Conservation (phyloP, 1,140 invertebrate genomes). For the Drosophila auraria region DNA sequence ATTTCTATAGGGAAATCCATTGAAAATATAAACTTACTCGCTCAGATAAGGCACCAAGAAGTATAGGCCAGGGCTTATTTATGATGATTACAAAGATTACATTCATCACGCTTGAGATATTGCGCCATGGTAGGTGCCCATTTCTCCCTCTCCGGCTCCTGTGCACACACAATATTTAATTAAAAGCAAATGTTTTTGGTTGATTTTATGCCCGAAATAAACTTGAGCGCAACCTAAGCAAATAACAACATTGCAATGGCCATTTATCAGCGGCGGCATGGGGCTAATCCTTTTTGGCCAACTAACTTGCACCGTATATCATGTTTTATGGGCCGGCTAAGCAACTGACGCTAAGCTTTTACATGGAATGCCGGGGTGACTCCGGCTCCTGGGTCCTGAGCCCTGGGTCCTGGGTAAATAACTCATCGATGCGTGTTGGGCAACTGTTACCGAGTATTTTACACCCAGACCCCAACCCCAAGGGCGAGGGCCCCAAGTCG, state of each 20-base stretch:
- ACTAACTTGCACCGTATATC: constrained; percentile 75
- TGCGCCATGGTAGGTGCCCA: background rate
- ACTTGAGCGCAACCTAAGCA: constrained; percentile 68
- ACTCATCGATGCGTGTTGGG: constrained; percentile 79
- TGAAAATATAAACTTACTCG: background rate
- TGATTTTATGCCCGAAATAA: constrained; percentile 73
- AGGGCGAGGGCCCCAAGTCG: constrained; percentile 37
- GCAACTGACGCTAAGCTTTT: constrained; percentile 76
- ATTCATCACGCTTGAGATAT: constrained; percentile 18
- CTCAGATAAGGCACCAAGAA: background rate
- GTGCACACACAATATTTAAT: constrained; percentile 60
- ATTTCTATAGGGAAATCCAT: background rate
- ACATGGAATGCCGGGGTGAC: constrained; percentile 47
- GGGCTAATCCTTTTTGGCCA: constrained; percentile 79
- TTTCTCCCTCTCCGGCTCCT: background rate
- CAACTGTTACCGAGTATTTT: constrained; percentile 77
- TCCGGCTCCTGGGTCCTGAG: background rate
- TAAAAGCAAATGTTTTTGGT: constrained; percentile 81
- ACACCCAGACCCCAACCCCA: constrained; percentile 38
- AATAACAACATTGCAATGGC: constrained; percentile 54
- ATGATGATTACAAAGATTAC: constrained; percentile 50
- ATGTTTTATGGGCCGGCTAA: constrained; percentile 81
- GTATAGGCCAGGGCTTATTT: constrained; percentile 20
- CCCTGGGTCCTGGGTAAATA: constrained; percentile 54
- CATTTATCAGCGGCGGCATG: constrained; percentile 68